Evolutionary conservation across 2,113 vertebrate genomes (phyloP).

Genomic region (Cavia aperea): DNA sequence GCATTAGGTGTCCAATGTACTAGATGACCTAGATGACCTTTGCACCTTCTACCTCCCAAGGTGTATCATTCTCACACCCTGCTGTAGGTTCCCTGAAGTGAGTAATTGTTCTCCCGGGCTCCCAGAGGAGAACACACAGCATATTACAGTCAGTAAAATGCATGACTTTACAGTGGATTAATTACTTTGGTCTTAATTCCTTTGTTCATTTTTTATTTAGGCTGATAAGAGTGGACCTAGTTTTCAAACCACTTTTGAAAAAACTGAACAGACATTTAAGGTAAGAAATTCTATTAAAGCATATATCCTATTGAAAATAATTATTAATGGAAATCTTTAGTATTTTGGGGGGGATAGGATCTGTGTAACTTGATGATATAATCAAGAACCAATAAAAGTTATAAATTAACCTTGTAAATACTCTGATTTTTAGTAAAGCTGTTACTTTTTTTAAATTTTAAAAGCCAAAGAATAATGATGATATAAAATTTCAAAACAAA

Average conservation of each 20-base stretch:
- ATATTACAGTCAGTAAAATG: background rate
- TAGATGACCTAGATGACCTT: background rate
- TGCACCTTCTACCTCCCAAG: background rate
- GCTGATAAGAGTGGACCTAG: slow-evolving; percentile 86
- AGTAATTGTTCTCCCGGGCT: background rate
- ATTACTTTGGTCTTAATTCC: slow-evolving; percentile 39
- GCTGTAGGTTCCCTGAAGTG: background rate
- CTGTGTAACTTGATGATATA: background rate
- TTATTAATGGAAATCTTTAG: background rate
- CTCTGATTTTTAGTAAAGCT: background rate
- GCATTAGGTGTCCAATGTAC: background rate
- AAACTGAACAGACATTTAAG: slow-evolving; percentile 90
- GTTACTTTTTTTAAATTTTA: background rate
- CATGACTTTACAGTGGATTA: slow-evolving; percentile 13
- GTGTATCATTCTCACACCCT: background rate
- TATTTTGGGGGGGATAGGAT: background rate
- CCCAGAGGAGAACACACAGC: background rate
- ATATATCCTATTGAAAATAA: background rate
- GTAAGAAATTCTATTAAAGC: slow-evolving; percentile 73
- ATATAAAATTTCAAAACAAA: too few species aligned
- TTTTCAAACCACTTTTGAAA: slow-evolving; percentile 86
- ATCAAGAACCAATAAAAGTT: background rate
- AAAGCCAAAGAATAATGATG: too few species aligned
- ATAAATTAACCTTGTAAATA: background rate
- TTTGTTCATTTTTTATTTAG: slow-evolving; percentile 71